Base-by-base conservation (phyloP, 2,888 invertebrate species). In the Abrostola tripartita region DNA sequence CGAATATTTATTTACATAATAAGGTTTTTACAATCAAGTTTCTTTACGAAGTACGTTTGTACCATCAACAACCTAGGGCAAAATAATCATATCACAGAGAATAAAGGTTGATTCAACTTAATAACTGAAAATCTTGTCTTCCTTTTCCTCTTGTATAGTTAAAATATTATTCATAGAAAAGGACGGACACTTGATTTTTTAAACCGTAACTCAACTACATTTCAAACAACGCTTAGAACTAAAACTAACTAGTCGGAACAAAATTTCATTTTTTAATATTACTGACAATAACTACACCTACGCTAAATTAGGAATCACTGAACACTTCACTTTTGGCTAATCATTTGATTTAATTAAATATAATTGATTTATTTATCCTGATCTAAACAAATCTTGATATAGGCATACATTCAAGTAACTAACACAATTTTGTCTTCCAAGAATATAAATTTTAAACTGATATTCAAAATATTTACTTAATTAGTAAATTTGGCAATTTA, bases 61-160 rank as follows among this genome's bases (percentile, higher is more conserved):
- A 83, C 77, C 57, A 63, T 76, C 68, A 85, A 85, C 80, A 85
- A 86, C 83, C 81, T 86, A 88, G 83, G 82, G 84, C 82, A 88
- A 88, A 85, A 81, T 85, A 88, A 88, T 88, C 85, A 88, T 93
- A 93, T 93, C 93, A 93, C 93, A 93, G 93, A 88, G 87, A 86
- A 88, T 78, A 87, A 84, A 84, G 74, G 84, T 86, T 87, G 78
- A 87, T 87, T 85, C 70, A 84, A 82, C 65, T 81, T 84, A 84
- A 77, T 69, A 63, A 78, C 75, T 74, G 61, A 70, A 52, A 71
- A 65, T 66, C 59, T 49, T 62, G 68, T 52, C 66, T 68, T 65
- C 71, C 73, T 74, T 81, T 81, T 74, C 76, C 59, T 59, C 59
- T 54, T 60, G 66, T 71, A 68, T 62, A 50, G 57, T 59, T 54